Evolutionary conservation across 2,888 invertebrate species (phyloP).

Genomic region (Ormyrus rosae): DNA sequence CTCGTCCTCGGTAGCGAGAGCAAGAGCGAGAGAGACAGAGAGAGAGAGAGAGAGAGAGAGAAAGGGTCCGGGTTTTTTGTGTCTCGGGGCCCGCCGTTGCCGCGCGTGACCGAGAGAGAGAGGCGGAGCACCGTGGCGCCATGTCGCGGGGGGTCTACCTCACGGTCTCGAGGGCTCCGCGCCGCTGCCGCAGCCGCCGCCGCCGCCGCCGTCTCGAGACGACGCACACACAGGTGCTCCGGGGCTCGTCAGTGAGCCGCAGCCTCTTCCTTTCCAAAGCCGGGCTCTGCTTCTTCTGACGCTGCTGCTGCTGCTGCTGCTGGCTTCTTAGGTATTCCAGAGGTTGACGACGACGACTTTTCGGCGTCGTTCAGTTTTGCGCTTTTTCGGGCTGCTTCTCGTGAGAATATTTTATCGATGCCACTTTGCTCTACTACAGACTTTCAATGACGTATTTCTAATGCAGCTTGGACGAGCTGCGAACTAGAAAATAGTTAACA

Average conservation of each 20-base stretch:
- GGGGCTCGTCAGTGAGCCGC: neutral
- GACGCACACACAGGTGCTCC: slow-evolving; percentile 60
- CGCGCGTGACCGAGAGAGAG: slow-evolving; percentile 38
- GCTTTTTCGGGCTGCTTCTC: too few relatives aligned
- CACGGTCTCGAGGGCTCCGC: neutral
- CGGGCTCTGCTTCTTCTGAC: neutral
- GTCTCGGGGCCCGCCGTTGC: slow-evolving; percentile 57
- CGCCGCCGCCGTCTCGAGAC: slow-evolving; percentile 33
- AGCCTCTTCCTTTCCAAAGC: neutral
- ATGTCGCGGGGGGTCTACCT: slow-evolving; percentile 74
- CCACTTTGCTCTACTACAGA: too few relatives aligned
- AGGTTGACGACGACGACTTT: neutral
- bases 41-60: neutral
- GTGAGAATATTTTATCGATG: too few relatives aligned
- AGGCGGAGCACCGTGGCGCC: slow-evolving; percentile 76
- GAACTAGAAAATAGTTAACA: too few relatives aligned
- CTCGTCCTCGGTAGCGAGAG: neutral
- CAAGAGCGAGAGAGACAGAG: neutral
- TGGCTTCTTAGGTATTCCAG: neutral
- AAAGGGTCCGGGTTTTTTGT: slow-evolving; percentile 36
- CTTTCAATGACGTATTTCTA: too few relatives aligned
- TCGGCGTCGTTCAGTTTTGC: too few relatives aligned
- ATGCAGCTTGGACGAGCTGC: too few relatives aligned
- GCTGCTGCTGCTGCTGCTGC: neutral
- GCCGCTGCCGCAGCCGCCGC: neutral